These are phyloP conservation scores for Dicentrarchus labrax DNA, from an alignment of 2,113 vertebrate species.

Conservation along the genomic window DNA sequence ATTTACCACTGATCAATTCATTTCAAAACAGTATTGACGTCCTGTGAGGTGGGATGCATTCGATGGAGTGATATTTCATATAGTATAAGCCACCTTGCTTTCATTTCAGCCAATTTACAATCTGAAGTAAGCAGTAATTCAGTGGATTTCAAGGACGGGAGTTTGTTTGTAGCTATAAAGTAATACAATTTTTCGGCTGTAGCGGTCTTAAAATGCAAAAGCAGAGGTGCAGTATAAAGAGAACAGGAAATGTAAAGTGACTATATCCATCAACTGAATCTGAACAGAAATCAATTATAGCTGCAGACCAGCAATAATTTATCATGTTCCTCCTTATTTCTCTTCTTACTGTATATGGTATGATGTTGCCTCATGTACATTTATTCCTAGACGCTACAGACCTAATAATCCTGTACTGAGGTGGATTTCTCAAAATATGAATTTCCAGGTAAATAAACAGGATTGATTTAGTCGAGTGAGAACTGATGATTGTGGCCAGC, in stretches of 20 bases:
- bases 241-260: neutral
- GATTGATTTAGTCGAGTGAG: neutral
- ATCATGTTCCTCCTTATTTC: neutral
- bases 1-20: neutral
- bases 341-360: neutral
- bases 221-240: neutral
- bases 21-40: neutral
- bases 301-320: neutral
- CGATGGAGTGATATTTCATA: neutral
- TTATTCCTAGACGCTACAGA: neutral
- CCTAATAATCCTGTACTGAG: neutral
- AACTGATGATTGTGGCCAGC: neutral
- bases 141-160: neutral
- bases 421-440: neutral
- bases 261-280: neutral
- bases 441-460: neutral
- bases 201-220: neutral
- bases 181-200: neutral
- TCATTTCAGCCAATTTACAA: neutral
- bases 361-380: neutral
- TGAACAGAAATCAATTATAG: neutral
- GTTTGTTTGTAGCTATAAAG: neutral
- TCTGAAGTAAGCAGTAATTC: neutral
- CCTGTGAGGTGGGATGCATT: neutral
- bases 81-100: too few relatives aligned